Evolutionary conservation across 2,888 invertebrate species (phyloP).

Genomic region (Acleris sparsana): DNA sequence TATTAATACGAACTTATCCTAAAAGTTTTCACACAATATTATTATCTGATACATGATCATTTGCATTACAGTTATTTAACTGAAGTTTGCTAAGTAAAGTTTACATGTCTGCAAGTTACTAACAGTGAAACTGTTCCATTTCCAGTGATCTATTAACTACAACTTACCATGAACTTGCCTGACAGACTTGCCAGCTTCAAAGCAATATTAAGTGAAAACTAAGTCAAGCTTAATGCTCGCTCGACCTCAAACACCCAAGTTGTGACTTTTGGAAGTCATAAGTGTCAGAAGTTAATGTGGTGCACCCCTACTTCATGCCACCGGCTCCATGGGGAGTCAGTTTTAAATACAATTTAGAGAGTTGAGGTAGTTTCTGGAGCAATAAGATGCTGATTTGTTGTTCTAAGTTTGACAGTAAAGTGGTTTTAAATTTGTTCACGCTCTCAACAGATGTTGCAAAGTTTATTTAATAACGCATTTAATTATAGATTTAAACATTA

Average conservation of each 20-base stretch:
- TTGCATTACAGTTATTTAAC: neutral
- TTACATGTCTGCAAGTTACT: neutral
- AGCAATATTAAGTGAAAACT: constrained; percentile 41
- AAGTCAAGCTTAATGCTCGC: constrained; percentile 39
- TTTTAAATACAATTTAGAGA: constrained; percentile 15
- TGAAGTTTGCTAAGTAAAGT: neutral
- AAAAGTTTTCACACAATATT: neutral
- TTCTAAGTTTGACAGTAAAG: constrained; percentile 15
- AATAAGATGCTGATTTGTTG: constrained; percentile 24
- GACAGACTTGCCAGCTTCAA: constrained; percentile 23
- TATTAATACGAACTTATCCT: too few relatives aligned
- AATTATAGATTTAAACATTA: too few relatives aligned
- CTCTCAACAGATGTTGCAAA: neutral
- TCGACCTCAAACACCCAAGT: constrained; percentile 45
- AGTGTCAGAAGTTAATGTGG: constrained; percentile 56
- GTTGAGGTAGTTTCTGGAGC: constrained; percentile 8
- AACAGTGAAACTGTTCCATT: neutral
- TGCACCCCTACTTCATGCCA: constrained; percentile 41
- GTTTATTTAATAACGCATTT: too few relatives aligned
- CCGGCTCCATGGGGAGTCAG: constrained; percentile 1
- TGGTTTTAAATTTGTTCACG: constrained; percentile 4
- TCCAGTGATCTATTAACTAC: constrained; percentile 17
- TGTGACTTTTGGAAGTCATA: constrained; percentile 52
- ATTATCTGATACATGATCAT: neutral
- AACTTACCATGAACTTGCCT: constrained; percentile 14